Evolutionary conservation across 2,113 vertebrate genomes (phyloP).

Genomic region (Cisticola juncidis): DNA sequence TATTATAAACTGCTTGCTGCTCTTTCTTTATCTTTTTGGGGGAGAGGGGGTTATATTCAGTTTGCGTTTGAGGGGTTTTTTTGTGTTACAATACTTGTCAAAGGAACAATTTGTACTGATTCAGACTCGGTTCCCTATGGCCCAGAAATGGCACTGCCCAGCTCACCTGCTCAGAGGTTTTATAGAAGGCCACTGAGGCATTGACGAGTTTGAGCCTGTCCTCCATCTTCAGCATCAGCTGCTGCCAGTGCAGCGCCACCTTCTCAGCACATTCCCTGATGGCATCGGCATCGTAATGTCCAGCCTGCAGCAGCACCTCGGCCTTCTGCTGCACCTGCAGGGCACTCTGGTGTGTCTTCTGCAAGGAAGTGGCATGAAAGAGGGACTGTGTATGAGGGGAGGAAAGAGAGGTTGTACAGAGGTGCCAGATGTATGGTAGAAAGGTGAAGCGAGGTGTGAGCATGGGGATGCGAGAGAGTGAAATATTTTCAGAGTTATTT

Average conservation of each 20-base stretch:
- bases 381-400: constrained; percentile 87
- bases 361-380: constrained; percentile 97
- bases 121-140: neutral
- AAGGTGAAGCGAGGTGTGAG: constrained; percentile 74
- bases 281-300: constrained; percentile 92
- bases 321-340: constrained; percentile 98
- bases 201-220: constrained; percentile 97
- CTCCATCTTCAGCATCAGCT: constrained; percentile 99
- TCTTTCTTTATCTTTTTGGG: neutral
- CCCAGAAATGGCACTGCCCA: neutral
- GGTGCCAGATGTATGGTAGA: constrained; percentile 75
- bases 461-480: constrained; percentile 77
- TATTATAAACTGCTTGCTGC: neutral
- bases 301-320: constrained; percentile 90
- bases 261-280: constrained; percentile 94
- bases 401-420: constrained; percentile 76
- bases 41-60: accelerated
- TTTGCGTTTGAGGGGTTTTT: accelerated
- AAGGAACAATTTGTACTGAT: neutral
- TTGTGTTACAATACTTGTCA: neutral
- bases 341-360: constrained; percentile 98
- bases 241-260: constrained; percentile 97
- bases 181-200: constrained; percentile 97
- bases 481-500: constrained; percentile 73
- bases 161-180: constrained; percentile 96